These are phyloP conservation scores for Eremobia ochroleuca DNA, from an alignment of 2,888 invertebrate species.

Conservation along the genomic window DNA sequence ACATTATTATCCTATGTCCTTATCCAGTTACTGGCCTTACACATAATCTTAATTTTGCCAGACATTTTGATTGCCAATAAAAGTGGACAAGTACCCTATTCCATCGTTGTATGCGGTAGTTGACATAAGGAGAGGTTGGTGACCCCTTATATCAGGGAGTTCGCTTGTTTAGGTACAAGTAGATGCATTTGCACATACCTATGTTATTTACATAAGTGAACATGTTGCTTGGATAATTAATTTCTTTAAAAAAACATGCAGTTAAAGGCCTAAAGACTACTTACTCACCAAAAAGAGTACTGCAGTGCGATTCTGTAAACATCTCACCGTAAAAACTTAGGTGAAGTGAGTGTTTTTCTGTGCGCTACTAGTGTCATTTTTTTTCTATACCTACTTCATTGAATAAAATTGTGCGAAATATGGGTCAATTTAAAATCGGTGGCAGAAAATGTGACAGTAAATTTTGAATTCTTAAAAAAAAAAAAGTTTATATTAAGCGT, in stretches of 20 bases:
- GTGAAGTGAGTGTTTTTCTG: too few relatives aligned
- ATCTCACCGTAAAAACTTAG: too few relatives aligned
- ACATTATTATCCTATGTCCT: not conserved
- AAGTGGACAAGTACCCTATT: slow-evolving; percentile 9
- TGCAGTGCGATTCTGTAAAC: too few relatives aligned
- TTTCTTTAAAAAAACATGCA: not conserved
- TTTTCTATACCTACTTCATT: too few relatives aligned
- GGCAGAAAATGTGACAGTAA: too few relatives aligned
- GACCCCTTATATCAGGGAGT: not conserved
- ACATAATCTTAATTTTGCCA: slow-evolving; percentile 8
- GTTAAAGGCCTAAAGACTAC: too few relatives aligned
- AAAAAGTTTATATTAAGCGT: too few relatives aligned
- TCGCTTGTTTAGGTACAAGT: not conserved
- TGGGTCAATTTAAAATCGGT: too few relatives aligned
- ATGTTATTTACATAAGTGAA: not conserved
- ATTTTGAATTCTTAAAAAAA: too few relatives aligned
- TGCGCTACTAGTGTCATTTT: too few relatives aligned
- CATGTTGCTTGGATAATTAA: not conserved
- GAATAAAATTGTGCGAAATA: too few relatives aligned
- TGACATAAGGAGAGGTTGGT: slow-evolving; percentile 9
- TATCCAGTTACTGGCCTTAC: not conserved
- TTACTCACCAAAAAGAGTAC: too few relatives aligned
- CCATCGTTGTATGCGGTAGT: not conserved
- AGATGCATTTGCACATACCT: not conserved
- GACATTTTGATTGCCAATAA: slow-evolving; percentile 24